phyloP scores from a whole-genome alignment of 2,888 invertebrate species.

The Sminthurides aquaticus region DNA sequence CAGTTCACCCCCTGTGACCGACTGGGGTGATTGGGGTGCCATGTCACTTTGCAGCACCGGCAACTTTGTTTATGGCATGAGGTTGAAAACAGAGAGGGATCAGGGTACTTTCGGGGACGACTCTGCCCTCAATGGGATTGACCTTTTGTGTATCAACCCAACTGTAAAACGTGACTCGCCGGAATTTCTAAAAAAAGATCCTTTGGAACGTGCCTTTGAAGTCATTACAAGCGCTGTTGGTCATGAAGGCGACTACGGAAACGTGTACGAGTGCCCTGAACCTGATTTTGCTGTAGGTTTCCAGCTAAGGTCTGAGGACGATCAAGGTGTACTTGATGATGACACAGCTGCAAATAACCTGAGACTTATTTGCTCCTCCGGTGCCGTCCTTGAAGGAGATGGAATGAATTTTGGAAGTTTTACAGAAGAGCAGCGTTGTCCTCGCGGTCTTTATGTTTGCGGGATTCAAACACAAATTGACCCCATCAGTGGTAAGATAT shows the following conservation, averaged over 20 bases:
- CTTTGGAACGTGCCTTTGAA: not conserved
- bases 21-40: slow-evolving; percentile 38
- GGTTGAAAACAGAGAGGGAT: slow-evolving; percentile 29
- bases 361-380: slow-evolving; percentile 29
- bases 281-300: slow-evolving; percentile 32
- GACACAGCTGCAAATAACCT: slow-evolving; percentile 39
- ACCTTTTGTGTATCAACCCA: slow-evolving; percentile 12
- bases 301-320: slow-evolving; percentile 32
- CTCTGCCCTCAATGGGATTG: slow-evolving; percentile 18
- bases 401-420: slow-evolving; percentile 32
- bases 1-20: slow-evolving; percentile 29
- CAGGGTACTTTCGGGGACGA: slow-evolving; percentile 23
- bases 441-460: slow-evolving; percentile 27
- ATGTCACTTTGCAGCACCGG: slow-evolving; percentile 28
- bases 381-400: slow-evolving; percentile 21
- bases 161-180: slow-evolving; percentile 1
- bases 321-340: slow-evolving; percentile 30
- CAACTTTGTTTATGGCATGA: slow-evolving; percentile 32
- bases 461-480: slow-evolving; percentile 35
- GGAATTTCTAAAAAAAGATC: slow-evolving; percentile 1
- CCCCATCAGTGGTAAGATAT: not conserved
- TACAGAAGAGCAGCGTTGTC: slow-evolving; percentile 31
- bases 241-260: slow-evolving; percentile 32
- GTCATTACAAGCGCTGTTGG: slow-evolving; percentile 28
- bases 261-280: slow-evolving; percentile 30